Base-by-base conservation (phyloP, 1,140 invertebrate genomes). In the Microplitis mediator region DNA sequence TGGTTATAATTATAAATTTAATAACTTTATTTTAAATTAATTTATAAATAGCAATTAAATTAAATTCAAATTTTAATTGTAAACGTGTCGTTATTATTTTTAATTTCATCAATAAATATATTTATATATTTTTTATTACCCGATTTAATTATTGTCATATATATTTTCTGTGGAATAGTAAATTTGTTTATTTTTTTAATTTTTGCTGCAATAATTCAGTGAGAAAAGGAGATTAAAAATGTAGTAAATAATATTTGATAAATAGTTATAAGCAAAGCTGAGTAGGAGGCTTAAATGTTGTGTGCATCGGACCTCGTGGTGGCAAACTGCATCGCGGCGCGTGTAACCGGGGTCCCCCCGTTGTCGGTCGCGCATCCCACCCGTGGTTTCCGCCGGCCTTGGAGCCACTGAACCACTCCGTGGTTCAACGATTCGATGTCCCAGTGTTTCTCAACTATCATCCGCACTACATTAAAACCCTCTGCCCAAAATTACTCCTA, bases 351-450 rank as follows among this genome's bases (percentile, higher is more conserved):
- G 70, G 63, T 31, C 67, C 67, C 51, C 67, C 51, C 52, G 50
- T 74, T 74, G 75, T 80, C 78, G 79, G 78, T 76, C 76, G 78
- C 81, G 74, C 81, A 81, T 81, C 80, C 76, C 79, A 83, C 80
- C 81, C 80, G 80, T 86, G 82, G 82, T 87, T 87, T 86, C 85
- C 85, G 84, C 84, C 86, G 86, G 85, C 86, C 86, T 87, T 87
- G 86, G 85, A 87, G 86, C 86, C 86, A 87, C 86, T 87, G 86
- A 87, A 87, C 86, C 85, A 87, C 85, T 87, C 83, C 81, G 86
- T 84, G 84, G 86, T 87, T 87, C 86, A 87, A 87, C 86, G 86
- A 85, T 87, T 87, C 83, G 83, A 86, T 75, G 84, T 74, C 74
- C 34, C 85, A 85, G 84, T 75, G 85, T 77, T 79, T 81, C 85